Percentiles rank a stretch among this genome's conserved stretches.
Conservation (phyloP, 2,888 invertebrate species). For the Polia nebulosa region DNA sequence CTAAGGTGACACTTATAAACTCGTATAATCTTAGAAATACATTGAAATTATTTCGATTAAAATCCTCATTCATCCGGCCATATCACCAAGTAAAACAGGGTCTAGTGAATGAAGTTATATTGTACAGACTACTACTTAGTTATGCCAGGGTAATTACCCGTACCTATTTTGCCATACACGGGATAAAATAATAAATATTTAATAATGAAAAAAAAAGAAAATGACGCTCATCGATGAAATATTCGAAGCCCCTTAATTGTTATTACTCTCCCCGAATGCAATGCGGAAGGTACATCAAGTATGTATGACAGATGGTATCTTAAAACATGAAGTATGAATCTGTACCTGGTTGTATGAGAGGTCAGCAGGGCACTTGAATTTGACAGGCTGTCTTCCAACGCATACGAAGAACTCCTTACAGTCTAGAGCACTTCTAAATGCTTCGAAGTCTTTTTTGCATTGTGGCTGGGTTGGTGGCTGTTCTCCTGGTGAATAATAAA, state of each 20-base stretch:
- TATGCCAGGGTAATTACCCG: too few relatives aligned
- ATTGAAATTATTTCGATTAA: too few relatives aligned
- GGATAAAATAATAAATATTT: neutral
- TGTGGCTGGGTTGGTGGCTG: constrained; percentile 51
- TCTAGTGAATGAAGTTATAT: too few relatives aligned
- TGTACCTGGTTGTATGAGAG: constrained; percentile 92
- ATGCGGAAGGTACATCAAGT: constrained; percentile 45
- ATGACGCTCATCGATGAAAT: neutral
- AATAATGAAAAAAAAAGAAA: neutral
- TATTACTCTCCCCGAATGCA: constrained; percentile 6
- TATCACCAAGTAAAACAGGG: too few relatives aligned
- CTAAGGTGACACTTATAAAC: too few relatives aligned
- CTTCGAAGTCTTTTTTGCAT: constrained; percentile 91
- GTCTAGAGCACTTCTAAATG: constrained; percentile 91
- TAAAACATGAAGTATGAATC: neutral
- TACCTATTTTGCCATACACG: neutral
- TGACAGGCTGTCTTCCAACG: constrained; percentile 90
- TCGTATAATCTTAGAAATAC: too few relatives aligned
- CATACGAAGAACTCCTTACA: constrained; percentile 93
- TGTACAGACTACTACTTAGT: too few relatives aligned
- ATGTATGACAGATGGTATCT: neutral
- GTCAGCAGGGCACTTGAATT: constrained; percentile 92
- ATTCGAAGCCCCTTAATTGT: constrained; percentile 10
- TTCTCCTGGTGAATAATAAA: constrained; percentile 39
- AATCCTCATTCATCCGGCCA: too few relatives aligned